These are phyloP conservation scores for Cettia cetti DNA, from an alignment of 2,113 vertebrate species.

Conservation along the genomic window DNA sequence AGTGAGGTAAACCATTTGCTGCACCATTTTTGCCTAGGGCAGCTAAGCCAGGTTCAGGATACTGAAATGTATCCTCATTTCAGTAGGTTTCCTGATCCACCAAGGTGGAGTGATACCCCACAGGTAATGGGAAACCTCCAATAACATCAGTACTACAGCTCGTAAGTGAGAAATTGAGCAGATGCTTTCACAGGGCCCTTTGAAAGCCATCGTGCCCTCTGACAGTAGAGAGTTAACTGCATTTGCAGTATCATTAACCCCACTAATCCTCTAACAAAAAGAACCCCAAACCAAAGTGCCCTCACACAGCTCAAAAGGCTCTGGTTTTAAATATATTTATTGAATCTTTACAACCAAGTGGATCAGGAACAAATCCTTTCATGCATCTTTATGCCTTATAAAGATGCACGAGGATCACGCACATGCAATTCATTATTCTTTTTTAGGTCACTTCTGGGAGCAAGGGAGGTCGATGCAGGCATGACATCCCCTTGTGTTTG, in stretches of 20 bases:
- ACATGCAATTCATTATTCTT: neutral
- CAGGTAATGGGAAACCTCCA: neutral
- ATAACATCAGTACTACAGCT: neutral
- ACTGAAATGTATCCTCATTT: neutral
- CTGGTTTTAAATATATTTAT: neutral
- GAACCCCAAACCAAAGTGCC: neutral
- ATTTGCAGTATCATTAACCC: neutral
- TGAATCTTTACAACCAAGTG: neutral
- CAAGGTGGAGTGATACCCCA: neutral
- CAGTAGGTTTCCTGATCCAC: neutral
- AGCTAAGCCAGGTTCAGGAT: neutral
- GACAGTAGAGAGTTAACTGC: neutral
- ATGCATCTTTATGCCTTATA: neutral
- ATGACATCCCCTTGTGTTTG: neutral
- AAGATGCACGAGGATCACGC: neutral
- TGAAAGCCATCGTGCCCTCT: accelerated
- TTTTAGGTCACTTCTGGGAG: neutral
- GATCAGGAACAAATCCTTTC: neutral
- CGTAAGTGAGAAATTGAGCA: neutral
- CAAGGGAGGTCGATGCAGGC: neutral
- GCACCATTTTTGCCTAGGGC: neutral
- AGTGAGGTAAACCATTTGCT: neutral
- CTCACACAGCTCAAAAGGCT: neutral
- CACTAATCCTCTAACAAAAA: neutral
- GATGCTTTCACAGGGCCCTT: neutral